Evolutionary conservation across 2,888 invertebrate species (phyloP).

Genomic region (Entomobrya multifasciata): DNA sequence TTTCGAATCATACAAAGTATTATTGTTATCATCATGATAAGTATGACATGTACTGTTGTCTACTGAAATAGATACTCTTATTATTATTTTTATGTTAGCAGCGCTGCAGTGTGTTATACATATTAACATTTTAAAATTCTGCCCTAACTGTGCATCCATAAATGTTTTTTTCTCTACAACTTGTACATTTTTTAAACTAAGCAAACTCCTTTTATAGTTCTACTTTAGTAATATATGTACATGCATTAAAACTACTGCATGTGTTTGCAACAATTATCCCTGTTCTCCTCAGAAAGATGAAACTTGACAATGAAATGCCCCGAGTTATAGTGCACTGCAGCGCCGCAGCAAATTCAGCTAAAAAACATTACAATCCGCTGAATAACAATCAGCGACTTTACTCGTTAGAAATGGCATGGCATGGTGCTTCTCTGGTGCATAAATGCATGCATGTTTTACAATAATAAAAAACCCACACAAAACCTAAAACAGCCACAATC

Average conservation of each 20-base stretch:
- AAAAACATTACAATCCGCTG: no score
- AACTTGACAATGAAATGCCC: neutral
- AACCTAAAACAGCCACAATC: neutral
- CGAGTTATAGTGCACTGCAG: neutral
- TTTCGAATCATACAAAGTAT: neutral
- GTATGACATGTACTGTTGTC: neutral
- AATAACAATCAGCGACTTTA: no score
- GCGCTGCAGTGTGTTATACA: neutral
- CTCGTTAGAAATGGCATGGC: no score
- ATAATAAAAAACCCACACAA: neutral
- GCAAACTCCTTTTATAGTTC: neutral
- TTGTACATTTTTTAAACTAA: no score
- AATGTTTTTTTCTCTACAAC: neutral
- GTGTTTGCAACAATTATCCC: conserved; percentile 30
- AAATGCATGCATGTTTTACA: neutral
- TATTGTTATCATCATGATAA: neutral
- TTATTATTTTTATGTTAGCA: neutral
- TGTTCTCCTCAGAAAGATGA: neutral
- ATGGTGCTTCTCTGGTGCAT: neutral
- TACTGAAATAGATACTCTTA: conserved; percentile 18
- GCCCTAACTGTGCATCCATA: neutral
- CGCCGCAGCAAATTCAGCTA: conserved; percentile 10
- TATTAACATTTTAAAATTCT: neutral
- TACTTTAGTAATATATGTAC: conserved; percentile 19
- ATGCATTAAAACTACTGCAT: conserved; percentile 37